Evolutionary conservation across 1,140 invertebrate genomes (phyloP).

Genomic region (Ladona fulva): DNA sequence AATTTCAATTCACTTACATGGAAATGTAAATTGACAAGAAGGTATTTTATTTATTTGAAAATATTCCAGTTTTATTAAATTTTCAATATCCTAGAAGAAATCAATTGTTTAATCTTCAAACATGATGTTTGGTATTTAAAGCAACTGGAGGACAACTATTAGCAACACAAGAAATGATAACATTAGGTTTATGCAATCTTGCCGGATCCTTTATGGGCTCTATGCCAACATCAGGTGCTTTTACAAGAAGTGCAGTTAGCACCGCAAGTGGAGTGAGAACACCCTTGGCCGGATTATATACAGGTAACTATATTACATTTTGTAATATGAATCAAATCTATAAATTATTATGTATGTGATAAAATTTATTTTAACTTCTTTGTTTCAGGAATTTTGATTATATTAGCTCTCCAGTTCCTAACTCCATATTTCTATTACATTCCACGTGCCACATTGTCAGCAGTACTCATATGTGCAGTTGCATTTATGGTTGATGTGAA

Average conservation of each 20-base stretch:
- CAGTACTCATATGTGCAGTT: conserved; percentile 42
- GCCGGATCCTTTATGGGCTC: conserved; percentile 45
- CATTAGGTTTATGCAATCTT: conserved; percentile 41
- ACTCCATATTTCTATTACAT: conserved; percentile 42
- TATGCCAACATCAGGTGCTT: conserved; percentile 44
- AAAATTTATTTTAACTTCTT: conserved; percentile 15
- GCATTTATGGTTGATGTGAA: conserved; percentile 42
- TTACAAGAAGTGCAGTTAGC: conserved; percentile 46
- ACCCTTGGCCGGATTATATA: conserved; percentile 40
- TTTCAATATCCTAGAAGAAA: too few relatives aligned
- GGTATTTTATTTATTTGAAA: background rate
- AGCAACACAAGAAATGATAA: conserved; percentile 35
- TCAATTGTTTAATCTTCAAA: background rate
- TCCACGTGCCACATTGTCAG: conserved; percentile 36
- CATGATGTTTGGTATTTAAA: background rate
- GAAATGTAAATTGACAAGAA: background rate
- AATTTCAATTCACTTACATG: background rate
- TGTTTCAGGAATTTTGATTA: conserved; percentile 33
- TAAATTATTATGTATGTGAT: too few relatives aligned
- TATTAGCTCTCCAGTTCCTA: conserved; percentile 37
- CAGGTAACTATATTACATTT: conserved; percentile 27
- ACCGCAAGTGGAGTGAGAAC: conserved; percentile 48
- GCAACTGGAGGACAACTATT: conserved; percentile 27
- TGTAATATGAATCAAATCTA: too few relatives aligned
- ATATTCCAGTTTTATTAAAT: too few relatives aligned